Percentiles rank a stretch among this genome's conserved stretches.
These are phyloP conservation scores for Eupithecia tripunctaria DNA, from an alignment of 2,888 invertebrate genomes.

Conservation along the genomic window DNA sequence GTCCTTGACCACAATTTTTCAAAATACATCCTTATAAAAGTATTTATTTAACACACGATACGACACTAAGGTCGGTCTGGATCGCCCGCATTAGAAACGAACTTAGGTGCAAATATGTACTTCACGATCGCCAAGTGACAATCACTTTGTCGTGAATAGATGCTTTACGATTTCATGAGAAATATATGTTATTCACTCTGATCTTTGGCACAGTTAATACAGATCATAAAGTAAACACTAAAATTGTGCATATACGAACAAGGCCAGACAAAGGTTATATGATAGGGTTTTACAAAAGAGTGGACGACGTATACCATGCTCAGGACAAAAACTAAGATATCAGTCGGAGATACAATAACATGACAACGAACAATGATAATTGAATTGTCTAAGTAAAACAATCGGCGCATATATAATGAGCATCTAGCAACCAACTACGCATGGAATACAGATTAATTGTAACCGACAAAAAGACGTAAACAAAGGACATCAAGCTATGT, in stretches of 20 bases:
- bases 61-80: slow-evolving; percentile 24
- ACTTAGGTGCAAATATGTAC: slow-evolving; percentile 36
- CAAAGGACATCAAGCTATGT: slow-evolving; percentile 64
- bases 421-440: slow-evolving; percentile 56
- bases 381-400: slow-evolving; percentile 60
- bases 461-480: slow-evolving; percentile 63
- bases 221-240: slow-evolving; percentile 3
- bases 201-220: slow-evolving; percentile 22
- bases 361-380: slow-evolving; percentile 63
- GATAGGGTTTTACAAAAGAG: not conserved
- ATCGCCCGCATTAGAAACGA: slow-evolving; percentile 22
- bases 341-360: slow-evolving; percentile 59
- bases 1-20: not conserved
- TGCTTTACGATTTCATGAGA: slow-evolving; percentile 38
- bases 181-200: slow-evolving; percentile 30
- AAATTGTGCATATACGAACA: slow-evolving; percentile 7
- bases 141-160: slow-evolving; percentile 44
- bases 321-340: slow-evolving; percentile 57
- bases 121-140: slow-evolving; percentile 42
- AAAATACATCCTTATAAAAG: not conserved
- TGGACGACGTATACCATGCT: not conserved
- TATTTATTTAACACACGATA: slow-evolving; percentile 12
- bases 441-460: slow-evolving; percentile 77
- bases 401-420: slow-evolving; percentile 74
- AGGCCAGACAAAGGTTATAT: not conserved